A percentile compares a stretch with the other conserved stretches of the same genome.
phyloP scores from a whole-genome alignment of 2,797 vertebrate species.

The Protosalanx chinensis region DNA sequence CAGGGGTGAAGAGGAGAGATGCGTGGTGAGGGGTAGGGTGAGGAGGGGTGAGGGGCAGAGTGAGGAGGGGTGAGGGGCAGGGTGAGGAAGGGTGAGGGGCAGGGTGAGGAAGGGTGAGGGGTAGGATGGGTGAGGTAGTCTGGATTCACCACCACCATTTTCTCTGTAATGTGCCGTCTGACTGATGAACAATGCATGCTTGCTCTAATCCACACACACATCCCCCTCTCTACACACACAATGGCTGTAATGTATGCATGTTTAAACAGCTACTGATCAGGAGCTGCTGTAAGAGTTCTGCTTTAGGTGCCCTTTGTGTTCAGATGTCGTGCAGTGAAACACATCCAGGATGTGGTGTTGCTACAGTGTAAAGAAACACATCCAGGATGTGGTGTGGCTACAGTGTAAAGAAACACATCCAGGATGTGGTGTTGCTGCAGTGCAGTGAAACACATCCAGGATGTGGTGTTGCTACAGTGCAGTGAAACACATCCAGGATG shows the following conservation, averaged over 20 bases:
- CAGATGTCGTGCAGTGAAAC: background rate
- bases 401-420: too few relatives aligned
- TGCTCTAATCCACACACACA: slow-evolving; percentile 33
- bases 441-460: too few relatives aligned
- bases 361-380: background rate
- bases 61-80: slow-evolving; percentile 43
- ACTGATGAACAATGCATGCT: slow-evolving; percentile 50
- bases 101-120: slow-evolving; percentile 42
- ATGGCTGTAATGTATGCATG: slow-evolving; percentile 8
- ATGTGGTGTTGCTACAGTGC: too few relatives aligned
- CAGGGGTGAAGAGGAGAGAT: slow-evolving; percentile 36
- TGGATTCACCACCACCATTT: slow-evolving; percentile 36
- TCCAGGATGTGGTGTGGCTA: too few relatives aligned
- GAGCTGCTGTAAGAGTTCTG: background rate
- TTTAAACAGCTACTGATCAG: slow-evolving; percentile 24
- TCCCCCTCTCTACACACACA: slow-evolving; percentile 24
- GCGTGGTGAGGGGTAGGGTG: slow-evolving; percentile 47
- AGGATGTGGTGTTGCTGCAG: too few relatives aligned
- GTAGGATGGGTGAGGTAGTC: slow-evolving; percentile 27
- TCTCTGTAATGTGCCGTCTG: slow-evolving; percentile 51
- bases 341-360: background rate
- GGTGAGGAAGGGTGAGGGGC: slow-evolving; percentile 42
- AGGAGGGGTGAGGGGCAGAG: slow-evolving; percentile 42
- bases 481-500: too few relatives aligned
- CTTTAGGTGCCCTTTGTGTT: background rate